phyloP scores from a whole-genome alignment of 2,888 invertebrate genomes.

The Melieria omissa region DNA sequence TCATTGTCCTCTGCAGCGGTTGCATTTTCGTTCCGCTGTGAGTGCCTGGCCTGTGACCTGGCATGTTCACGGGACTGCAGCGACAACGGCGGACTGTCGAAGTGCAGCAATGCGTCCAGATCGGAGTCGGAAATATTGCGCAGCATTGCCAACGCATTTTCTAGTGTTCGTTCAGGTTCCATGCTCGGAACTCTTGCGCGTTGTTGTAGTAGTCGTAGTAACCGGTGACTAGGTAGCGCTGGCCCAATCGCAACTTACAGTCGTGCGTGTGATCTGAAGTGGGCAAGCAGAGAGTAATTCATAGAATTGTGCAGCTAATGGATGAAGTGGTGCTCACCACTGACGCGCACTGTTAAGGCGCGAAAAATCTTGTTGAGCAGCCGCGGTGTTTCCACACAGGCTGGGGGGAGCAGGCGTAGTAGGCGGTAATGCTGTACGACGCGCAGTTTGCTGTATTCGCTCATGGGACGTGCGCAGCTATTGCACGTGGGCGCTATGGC shows the following conservation, averaged over 20 bases:
- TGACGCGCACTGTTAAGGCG: constrained; percentile 50
- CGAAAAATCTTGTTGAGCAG: constrained; percentile 51
- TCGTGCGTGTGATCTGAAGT: constrained; percentile 56
- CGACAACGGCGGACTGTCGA: constrained; percentile 45
- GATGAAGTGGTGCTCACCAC: constrained; percentile 45
- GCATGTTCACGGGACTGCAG: constrained; percentile 10
- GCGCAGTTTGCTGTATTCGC: constrained; percentile 59
- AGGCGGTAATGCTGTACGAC: constrained; percentile 53
- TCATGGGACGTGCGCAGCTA: constrained; percentile 57
- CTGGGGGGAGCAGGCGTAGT: constrained; percentile 54
- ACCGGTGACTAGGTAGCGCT: constrained; percentile 56
- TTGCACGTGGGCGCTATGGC: constrained; percentile 57
- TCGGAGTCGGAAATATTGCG: constrained; percentile 45
- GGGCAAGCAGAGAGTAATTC: background rate
- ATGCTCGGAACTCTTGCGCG: constrained; percentile 58
- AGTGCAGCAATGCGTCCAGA: constrained; percentile 48
- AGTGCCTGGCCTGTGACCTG: constrained; percentile 3
- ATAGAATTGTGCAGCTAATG: background rate
- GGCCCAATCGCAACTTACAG: constrained; percentile 57
- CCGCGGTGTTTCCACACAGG: constrained; percentile 53
- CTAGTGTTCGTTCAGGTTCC: constrained; percentile 54
- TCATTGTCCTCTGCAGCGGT: constrained; percentile 2
- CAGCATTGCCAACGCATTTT: constrained; percentile 35
- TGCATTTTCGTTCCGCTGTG: background rate
- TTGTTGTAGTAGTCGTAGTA: constrained; percentile 51